A percentile compares a stretch with the other conserved stretches of the same genome.
Conservation (phyloP, 2,888 invertebrate genomes). For the Eurois occulta region DNA sequence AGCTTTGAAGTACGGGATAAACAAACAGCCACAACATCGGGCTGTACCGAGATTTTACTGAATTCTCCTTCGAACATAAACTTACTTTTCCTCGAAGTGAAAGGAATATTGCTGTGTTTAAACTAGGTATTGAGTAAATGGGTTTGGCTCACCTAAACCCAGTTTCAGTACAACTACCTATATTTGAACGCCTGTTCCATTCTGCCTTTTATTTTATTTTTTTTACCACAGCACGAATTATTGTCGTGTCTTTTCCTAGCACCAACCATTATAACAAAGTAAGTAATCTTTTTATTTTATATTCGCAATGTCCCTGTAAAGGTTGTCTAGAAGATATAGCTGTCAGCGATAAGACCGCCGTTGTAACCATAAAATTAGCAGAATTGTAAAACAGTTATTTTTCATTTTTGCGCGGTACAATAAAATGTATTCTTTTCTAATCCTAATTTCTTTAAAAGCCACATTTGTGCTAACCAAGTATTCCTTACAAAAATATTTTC, state of each 20-base stretch:
- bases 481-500: slow-evolving; percentile 1
- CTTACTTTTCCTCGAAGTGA: not conserved
- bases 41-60: slow-evolving; percentile 7
- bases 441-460: slow-evolving; percentile 2
- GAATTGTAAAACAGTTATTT: too few species aligned
- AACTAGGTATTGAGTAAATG: not conserved
- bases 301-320: too few species aligned
- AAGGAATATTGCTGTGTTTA: slow-evolving; percentile 20
- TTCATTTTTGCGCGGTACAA: too few species aligned
- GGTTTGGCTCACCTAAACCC: not conserved
- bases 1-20: slow-evolving; percentile 13
- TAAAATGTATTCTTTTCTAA: too few species aligned
- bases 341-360: too few species aligned
- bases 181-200: not conserved
- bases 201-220: not conserved
- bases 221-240: not conserved
- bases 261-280: too few species aligned
- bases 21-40: slow-evolving; percentile 5
- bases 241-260: not conserved
- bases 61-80: slow-evolving; percentile 19
- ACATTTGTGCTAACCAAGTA: slow-evolving; percentile 2
- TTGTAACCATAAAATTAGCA: too few species aligned
- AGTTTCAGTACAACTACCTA: not conserved
- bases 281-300: too few species aligned
- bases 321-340: too few species aligned